These are phyloP conservation scores for Eublepharis macularius DNA, from an alignment of 2,113 vertebrate genomes.

Conservation along the genomic window DNA sequence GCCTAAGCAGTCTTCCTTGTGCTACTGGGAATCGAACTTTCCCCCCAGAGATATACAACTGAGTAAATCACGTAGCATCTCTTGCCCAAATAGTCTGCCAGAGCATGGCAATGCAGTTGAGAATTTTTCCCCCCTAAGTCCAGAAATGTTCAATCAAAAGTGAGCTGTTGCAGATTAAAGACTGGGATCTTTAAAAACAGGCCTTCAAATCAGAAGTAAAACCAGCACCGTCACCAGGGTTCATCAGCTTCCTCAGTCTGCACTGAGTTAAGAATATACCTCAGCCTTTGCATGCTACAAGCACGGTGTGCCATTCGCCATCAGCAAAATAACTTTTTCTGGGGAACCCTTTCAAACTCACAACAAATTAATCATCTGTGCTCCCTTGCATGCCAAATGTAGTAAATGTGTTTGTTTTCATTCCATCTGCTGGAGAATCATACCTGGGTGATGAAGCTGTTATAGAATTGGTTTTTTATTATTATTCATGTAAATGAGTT, in stretches of 20 bases:
- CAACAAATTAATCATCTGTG: conserved; percentile 1
- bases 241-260: conserved; percentile 13
- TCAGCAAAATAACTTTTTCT: conserved; percentile 18
- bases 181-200: background rate
- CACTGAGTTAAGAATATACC: conserved; percentile 20
- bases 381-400: conserved; percentile 45
- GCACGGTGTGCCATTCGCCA: conserved; percentile 22
- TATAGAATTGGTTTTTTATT: background rate
- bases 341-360: conserved; percentile 26
- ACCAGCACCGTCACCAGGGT: conserved; percentile 16
- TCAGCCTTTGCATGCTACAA: conserved; percentile 32
- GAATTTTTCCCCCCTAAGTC: background rate
- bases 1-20: background rate
- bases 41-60: background rate
- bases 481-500: background rate
- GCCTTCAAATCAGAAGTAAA: conserved; percentile 12
- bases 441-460: background rate
- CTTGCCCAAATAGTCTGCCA: background rate
- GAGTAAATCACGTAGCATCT: background rate
- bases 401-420: conserved; percentile 39
- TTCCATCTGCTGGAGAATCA: conserved; percentile 23
- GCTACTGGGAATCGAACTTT: background rate
- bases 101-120: background rate
- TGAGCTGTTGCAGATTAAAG: background rate
- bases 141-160: background rate